Evolutionary conservation across 2,113 vertebrate species (phyloP).

Genomic region (Shinisaurus crocodilurus): DNA sequence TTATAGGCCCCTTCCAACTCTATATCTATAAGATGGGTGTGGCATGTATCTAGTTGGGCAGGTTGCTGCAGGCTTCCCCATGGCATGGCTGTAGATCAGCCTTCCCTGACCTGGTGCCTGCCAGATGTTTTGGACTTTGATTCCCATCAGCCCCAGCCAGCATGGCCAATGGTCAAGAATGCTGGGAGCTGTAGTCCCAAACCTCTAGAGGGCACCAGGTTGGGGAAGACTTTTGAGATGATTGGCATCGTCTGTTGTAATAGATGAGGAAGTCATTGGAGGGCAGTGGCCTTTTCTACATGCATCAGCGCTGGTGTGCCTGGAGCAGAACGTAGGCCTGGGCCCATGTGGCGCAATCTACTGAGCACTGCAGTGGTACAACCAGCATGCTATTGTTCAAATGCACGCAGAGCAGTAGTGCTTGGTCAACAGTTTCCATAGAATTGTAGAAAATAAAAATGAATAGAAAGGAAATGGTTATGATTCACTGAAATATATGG

Average conservation of each 20-base stretch:
- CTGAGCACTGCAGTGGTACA: neutral
- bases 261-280: neutral
- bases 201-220: neutral
- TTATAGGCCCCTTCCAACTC: too few species aligned
- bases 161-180: neutral
- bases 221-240: neutral
- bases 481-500: neutral
- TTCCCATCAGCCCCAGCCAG: too few species aligned
- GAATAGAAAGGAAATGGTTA: neutral
- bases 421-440: neutral
- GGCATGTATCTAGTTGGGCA: too few species aligned
- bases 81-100: neutral
- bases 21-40: too few species aligned
- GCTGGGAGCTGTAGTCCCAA: neutral
- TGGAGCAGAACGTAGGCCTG: neutral
- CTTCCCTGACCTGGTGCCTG: neutral
- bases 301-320: neutral
- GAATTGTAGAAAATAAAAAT: neutral
- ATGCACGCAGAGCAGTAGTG: neutral
- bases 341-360: neutral
- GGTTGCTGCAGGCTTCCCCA: too few species aligned
- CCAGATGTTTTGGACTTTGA: neutral
- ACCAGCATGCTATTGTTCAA: neutral
- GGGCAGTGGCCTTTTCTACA: too few species aligned
- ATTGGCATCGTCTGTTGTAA: too few species aligned